phyloP scores from a whole-genome alignment of 1,140 invertebrate genomes.

The Hyphantria cunea region DNA sequence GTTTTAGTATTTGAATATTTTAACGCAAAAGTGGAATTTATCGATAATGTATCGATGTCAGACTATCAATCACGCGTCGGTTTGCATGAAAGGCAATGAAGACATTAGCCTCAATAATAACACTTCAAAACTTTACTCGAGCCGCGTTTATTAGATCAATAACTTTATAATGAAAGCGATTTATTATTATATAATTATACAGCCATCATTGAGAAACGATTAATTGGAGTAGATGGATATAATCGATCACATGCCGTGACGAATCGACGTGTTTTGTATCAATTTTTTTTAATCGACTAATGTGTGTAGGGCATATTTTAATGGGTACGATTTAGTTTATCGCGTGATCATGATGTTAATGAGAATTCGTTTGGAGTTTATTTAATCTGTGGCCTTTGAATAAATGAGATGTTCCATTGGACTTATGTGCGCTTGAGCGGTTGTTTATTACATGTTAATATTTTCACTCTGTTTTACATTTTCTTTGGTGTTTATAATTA shows the following conservation, averaged over 20 bases:
- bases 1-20: slow-evolving; percentile 29
- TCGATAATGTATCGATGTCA: slow-evolving; percentile 49
- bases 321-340: slow-evolving; percentile 52
- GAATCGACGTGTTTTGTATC: slow-evolving; percentile 39
- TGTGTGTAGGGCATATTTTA: slow-evolving; percentile 36
- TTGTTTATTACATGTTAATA: slow-evolving; percentile 38
- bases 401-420: slow-evolving; percentile 49
- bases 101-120: slow-evolving; percentile 49
- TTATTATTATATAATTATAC: slow-evolving; percentile 61
- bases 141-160: slow-evolving; percentile 59
- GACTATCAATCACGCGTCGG: slow-evolving; percentile 49
- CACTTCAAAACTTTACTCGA: slow-evolving; percentile 39
- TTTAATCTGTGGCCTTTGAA: slow-evolving; percentile 35
- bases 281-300: slow-evolving; percentile 34
- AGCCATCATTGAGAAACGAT: slow-evolving; percentile 45
- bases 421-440: slow-evolving; percentile 38
- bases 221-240: slow-evolving; percentile 49
- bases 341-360: slow-evolving; percentile 50
- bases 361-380: slow-evolving; percentile 48
- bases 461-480: slow-evolving; percentile 28
- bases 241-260: slow-evolving; percentile 47
- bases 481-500: slow-evolving; percentile 26
- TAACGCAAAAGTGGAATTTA: slow-evolving; percentile 31
- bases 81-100: slow-evolving; percentile 45
- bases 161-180: slow-evolving; percentile 52